phyloP scores from a whole-genome alignment of 1,140 invertebrate genomes.

The Grapholita molesta region DNA sequence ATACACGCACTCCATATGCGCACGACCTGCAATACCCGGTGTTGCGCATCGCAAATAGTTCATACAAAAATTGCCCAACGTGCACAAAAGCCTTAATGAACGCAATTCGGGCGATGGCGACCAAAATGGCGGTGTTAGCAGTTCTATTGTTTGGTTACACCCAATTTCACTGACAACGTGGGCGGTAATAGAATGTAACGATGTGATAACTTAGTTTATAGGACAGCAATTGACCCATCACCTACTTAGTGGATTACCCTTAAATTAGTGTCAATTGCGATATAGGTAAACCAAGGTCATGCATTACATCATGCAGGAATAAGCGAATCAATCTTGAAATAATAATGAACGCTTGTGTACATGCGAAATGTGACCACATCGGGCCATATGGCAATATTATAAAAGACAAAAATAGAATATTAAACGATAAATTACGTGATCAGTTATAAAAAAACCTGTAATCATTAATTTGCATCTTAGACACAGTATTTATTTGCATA shows the following conservation, averaged over 20 bases:
- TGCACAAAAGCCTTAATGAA: constrained; percentile 11
- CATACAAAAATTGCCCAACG: constrained; percentile 12
- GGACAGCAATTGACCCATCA: not conserved
- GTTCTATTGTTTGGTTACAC: constrained; percentile 4
- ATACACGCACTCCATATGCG: not conserved
- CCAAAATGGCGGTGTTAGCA: constrained; percentile 15
- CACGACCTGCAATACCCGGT: not conserved
- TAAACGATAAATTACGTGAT: no score
- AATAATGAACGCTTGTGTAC: no score
- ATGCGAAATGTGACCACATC: no score
- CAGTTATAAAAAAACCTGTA: no score
- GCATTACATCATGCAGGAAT: no score
- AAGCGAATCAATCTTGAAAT: no score
- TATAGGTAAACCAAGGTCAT: not conserved
- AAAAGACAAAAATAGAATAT: no score
- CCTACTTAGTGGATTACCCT: not conserved
- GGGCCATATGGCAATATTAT: no score
- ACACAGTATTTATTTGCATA: no score
- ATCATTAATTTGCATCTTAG: no score
- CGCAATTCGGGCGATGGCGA: not conserved
- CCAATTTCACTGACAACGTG: not conserved
- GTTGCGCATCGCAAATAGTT: constrained; percentile 7
- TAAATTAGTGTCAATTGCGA: not conserved
- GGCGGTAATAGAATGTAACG: not conserved
- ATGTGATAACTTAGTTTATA: not conserved